Base-by-base conservation (phyloP, 2,113 vertebrate species). In the Ardeotis arabs region DNA sequence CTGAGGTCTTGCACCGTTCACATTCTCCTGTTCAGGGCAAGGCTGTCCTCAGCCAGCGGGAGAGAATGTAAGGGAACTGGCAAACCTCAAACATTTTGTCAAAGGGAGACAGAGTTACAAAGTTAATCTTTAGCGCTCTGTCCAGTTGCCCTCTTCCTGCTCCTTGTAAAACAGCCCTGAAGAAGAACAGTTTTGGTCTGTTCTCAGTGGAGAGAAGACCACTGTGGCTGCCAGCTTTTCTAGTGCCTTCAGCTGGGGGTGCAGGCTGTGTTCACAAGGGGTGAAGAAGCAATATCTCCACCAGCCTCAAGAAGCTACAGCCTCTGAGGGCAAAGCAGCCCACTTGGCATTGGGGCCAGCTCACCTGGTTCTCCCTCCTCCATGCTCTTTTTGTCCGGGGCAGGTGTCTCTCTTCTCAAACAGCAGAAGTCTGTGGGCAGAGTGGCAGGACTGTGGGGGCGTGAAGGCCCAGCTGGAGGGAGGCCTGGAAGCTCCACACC, bases 11-110 rank as follows among this genome's bases (percentile, higher is more conserved):
- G 47, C 59, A 66, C 73, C 2, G 0, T 73, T 93, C 60, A 52
- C 1, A 0, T 80, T 92, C 80, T 83, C 63, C 69, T 90, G 44
- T 89, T 90, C 87, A 90, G 84, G 75, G 87, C 47, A 77, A 94
- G 56, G 35, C 44, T 86, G 86, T 76, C 23, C 41, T 95, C 64
- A 95, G 84, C 64, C 62, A 86, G 66, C 17, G 3, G 25, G 70
- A 94, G 59, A 83, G 75, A 95, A 83, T 0, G 0, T 83, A 86
- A 72, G 47, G 63, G 85, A 95, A 50, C 93, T 92, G 93, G 83
- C 77, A 93, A 84, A 83, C 55, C 41, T 92, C 89, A 84, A 87
- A 70, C 53, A 72, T 53, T 82, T 93, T 77, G 37, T 92, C 63
- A 84, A 39, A 91, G 66, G 79, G 58, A 91, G 87, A 87, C 12